Evolutionary conservation across 1,140 invertebrate species (phyloP), one percentile per base, ranked within the genome.

Genomic region (Pteromalus puparum): DNA sequence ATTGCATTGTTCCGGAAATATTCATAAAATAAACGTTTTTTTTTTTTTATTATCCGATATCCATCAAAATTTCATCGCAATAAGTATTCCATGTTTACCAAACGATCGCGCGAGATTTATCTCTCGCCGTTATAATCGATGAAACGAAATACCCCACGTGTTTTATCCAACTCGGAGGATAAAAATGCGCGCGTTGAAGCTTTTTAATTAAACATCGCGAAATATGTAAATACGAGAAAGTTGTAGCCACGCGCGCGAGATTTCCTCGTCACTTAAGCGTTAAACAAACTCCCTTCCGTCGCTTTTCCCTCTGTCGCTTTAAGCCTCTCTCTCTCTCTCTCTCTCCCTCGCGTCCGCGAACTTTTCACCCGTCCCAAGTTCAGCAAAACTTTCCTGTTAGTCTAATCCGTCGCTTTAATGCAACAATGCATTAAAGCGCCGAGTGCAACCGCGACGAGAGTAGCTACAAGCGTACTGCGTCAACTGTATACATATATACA

Each of bases 341-440:
- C 30, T 48, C 38, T 42, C 38, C 9, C 38, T 1, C 38, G 38
- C 9, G 38, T 42, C 48, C 10, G 18, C 13, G 10, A 65, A 83
- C 73, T 76, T 68, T 61, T 79, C 13, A 3, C 30, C 6, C 28
- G n/a, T n/a, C 72, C 12, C 72, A 74, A 84, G 26, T 81, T 75
- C 67, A 26, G 67, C 67, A 2, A 79, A 83, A 84, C 83, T 84
- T 84, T 84, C 48, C 48, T 80, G 83, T 85, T 76, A 76, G 26
- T 30, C 72, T 85, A 81, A 85, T 85, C 83, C 78, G 53, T 48
- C 78, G 70, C 6, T 75, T 76, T 81, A 53, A 85, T 76, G 73
- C 72, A 68, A 85, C 83, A 85, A 85, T 76, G 83, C 68, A 79
- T 80, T n/a, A 26, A 65, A 65, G 73, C 28, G 42, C n/a, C 28